A percentile compares a stretch with the other conserved stretches of the same genome.
Conservation (phyloP, 2,888 invertebrate genomes). For the Cephus pygmeus region DNA sequence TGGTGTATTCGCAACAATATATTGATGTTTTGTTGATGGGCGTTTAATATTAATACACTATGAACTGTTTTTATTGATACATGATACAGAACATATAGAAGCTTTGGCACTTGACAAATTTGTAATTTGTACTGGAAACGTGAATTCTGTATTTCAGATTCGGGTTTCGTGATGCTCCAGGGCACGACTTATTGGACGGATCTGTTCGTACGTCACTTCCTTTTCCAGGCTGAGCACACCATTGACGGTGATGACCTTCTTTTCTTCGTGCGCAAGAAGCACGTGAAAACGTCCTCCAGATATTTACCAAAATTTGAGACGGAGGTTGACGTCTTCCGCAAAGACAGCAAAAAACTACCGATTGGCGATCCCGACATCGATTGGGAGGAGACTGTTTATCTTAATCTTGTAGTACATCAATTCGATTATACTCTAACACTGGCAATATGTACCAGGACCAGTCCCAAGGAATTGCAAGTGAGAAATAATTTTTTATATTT, state of each 20-base stretch:
- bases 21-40: neutral
- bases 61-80: neutral
- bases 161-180: conserved; percentile 91
- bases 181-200: conserved; percentile 97
- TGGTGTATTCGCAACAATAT: neutral
- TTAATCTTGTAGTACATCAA: conserved; percentile 97
- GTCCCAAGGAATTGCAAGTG: conserved; percentile 97
- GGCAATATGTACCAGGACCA: conserved; percentile 97
- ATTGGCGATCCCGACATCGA: conserved; percentile 96
- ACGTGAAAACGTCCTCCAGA: conserved; percentile 87
- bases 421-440: conserved; percentile 97
- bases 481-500: conserved; percentile 34
- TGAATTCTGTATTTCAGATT: conserved; percentile 71
- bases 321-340: conserved; percentile 96
- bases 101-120: neutral
- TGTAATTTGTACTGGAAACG: neutral
- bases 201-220: conserved; percentile 92
- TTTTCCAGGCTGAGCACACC: conserved; percentile 88
- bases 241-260: conserved; percentile 94
- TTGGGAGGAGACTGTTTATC: conserved; percentile 99
- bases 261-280: conserved; percentile 94
- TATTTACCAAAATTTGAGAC: conserved; percentile 94
- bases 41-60: neutral
- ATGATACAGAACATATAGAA: neutral
- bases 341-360: conserved; percentile 96